Evolutionary conservation across 2,113 vertebrate genomes (phyloP).

Genomic region (Castor canadensis): DNA sequence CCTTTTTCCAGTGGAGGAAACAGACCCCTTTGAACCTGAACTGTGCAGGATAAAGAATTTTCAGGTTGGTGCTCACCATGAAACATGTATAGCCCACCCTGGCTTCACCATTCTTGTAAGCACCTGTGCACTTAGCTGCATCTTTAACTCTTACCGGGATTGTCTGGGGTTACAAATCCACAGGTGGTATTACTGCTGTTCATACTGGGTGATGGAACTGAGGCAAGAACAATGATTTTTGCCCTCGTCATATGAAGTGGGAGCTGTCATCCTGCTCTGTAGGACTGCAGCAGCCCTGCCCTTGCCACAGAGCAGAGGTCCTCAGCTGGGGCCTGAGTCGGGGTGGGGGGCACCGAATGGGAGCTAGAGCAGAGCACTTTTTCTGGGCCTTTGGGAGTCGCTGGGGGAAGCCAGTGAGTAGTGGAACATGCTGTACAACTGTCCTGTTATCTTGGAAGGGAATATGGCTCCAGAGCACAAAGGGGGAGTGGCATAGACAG

Average conservation of each 20-base stretch:
- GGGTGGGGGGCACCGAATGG: too few relatives aligned
- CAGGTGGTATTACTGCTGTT: too few relatives aligned
- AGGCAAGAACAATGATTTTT: neutral
- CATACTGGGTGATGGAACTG: neutral
- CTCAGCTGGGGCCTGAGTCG: too few relatives aligned
- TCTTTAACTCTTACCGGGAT: neutral
- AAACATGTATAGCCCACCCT: fast-evolving
- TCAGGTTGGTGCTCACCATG: fast-evolving
- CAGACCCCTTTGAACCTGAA: neutral
- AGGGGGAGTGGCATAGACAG: neutral
- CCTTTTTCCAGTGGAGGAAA: neutral
- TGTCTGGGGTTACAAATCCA: too few relatives aligned
- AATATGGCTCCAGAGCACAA: neutral
- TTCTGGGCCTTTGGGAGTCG: neutral
- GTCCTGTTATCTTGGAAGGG: neutral
- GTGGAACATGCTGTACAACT: fast-evolving
- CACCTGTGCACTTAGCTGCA: neutral
- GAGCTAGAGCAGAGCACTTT: fast-evolving
- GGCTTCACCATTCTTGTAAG: too few relatives aligned
- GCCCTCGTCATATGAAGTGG: too few relatives aligned
- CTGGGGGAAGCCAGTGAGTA: neutral
- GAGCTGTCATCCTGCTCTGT: neutral
- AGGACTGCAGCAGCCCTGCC: neutral
- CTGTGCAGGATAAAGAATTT: neutral
- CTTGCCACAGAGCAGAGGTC: neutral